Conservation (phyloP, 2,113 vertebrate species). For the Serilophus lunatus region DNA sequence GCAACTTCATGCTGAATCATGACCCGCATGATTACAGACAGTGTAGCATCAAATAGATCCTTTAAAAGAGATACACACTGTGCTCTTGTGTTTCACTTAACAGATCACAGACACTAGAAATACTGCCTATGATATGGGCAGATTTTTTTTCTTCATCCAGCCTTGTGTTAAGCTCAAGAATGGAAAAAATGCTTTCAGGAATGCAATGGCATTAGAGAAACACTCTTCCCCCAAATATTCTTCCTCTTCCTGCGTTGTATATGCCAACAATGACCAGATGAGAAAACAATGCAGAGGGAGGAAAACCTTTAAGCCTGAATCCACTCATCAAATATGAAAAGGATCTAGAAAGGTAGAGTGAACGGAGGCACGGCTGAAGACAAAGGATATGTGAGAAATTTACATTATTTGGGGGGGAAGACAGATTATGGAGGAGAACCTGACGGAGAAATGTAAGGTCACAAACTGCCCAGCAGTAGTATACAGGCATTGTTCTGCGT, state of each 20-base stretch:
- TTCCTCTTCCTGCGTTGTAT: background rate
- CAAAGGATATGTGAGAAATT: background rate
- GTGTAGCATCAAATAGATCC: background rate
- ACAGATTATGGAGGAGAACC: background rate
- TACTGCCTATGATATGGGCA: background rate
- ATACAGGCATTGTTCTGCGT: background rate
- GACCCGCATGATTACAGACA: background rate
- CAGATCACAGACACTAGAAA: background rate
- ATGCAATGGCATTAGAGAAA: background rate
- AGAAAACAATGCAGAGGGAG: background rate
- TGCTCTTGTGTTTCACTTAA: background rate
- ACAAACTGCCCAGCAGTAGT: background rate
- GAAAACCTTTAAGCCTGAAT: background rate
- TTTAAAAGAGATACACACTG: background rate
- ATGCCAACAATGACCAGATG: background rate
- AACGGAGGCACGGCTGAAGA: background rate
- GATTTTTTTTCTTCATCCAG: background rate
- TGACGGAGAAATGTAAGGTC: background rate
- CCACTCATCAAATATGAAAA: background rate
- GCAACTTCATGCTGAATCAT: background rate
- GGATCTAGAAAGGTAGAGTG: background rate
- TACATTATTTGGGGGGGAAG: background rate
- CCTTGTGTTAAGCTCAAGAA: background rate
- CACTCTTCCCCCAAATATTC: fast-evolving
- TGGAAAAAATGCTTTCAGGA: background rate